Evolutionary conservation across 2,113 vertebrate genomes (phyloP), one percentile per base, ranked within the genome.

Genomic region (Oceanodroma tethys): DNA sequence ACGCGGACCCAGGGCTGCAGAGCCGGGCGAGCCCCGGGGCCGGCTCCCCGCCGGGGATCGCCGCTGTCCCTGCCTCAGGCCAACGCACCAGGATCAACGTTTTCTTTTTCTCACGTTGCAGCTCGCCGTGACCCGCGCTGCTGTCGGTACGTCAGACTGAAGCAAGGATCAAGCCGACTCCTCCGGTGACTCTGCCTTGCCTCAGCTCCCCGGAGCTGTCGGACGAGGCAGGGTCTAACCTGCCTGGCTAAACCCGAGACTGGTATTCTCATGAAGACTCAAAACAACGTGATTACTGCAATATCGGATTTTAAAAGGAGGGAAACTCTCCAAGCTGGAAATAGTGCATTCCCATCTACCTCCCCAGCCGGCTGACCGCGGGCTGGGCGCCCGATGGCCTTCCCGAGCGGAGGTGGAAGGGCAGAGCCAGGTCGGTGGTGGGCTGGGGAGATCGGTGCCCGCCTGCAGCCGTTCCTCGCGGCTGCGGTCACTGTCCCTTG

Each of bases 281-380:
- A 48, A 53, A 53, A 8, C 59, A 43, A 38, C 0, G 0, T 0
- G 4, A 38, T 15, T 0, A 38, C 16, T 5, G 0, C 70, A 34
- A 22, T 20, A 45, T 9, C 6, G 4, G 42, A 29, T 65, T 53
- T 68, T 9, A 17, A 13, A 23, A 62, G 56, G 29, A 27, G 29
- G 29, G 11, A 32, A 56, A 15, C 5, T 4, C 6, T 11, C 67
- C 32, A 27, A 26, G 34, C 22, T 58, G 72, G 50, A 45, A 42
- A 40, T 7, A 21, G 34, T 0, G 13, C 22, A 15, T 9, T 27
- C 68, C 26, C 38, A 40, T 38, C 15, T 19, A 17, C 45, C n/a
- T 45, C 18, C 62, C 59, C 42, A 68, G 38, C 11, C 6, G 3
- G 55, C 16, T 11, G 25, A 50, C 26, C 0, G 0, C 3, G 1